Evolutionary conservation across 2,113 vertebrate species (phyloP).

Genomic region (Marmota flaviventris): DNA sequence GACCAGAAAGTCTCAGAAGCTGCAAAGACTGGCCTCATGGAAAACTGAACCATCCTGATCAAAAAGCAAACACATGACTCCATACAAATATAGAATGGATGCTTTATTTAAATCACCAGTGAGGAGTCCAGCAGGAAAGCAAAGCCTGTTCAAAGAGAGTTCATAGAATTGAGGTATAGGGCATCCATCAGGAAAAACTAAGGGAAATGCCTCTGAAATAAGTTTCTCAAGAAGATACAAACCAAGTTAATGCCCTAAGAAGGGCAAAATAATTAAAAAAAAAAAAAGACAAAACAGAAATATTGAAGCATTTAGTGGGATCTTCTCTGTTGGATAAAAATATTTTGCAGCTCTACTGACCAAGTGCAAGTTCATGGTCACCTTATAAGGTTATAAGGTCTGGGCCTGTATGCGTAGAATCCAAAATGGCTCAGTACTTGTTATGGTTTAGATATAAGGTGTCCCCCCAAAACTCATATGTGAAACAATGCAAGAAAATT

Average conservation of each 20-base stretch:
- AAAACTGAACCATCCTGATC: neutral
- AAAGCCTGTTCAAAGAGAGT: neutral
- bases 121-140: neutral
- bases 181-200: neutral
- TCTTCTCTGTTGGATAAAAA: neutral
- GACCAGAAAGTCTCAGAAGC: neutral
- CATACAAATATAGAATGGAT: neutral
- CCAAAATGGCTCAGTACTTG: neutral
- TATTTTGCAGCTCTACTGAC: neutral
- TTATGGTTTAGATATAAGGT: no score
- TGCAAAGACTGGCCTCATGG: neutral
- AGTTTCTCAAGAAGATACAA: neutral
- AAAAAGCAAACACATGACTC: constrained; percentile 27
- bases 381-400: neutral
- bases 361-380: neutral
- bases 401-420: neutral
- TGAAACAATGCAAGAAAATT: no score
- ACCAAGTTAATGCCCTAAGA: neutral
- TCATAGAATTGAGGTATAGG: neutral
- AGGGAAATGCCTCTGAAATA: neutral
- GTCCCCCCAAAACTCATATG: no score
- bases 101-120: neutral
- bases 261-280: neutral
- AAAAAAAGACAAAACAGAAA: neutral
- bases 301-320: neutral